Conservation (phyloP, 2,113 vertebrate genomes). For the Engraulis encrasicolus region DNA sequence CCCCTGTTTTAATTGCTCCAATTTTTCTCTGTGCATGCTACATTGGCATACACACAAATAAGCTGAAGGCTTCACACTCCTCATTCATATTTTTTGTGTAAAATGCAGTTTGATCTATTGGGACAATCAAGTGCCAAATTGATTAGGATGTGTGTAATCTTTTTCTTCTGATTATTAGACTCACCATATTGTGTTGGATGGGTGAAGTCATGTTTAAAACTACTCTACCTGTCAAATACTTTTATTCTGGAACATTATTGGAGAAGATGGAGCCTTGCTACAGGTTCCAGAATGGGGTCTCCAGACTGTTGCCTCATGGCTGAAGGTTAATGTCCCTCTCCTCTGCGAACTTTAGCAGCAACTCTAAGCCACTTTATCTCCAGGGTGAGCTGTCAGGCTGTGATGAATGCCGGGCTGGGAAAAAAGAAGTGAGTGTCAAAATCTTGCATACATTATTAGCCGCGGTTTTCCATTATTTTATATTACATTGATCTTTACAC, state of each 20-base stretch:
- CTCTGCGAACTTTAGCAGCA: constrained; percentile 60
- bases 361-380: constrained; percentile 66
- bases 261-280: not conserved
- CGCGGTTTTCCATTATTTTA: constrained; percentile 52
- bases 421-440: constrained; percentile 61
- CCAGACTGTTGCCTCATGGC: constrained; percentile 26
- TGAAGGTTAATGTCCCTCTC: constrained; percentile 69
- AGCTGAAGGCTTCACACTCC: not conserved
- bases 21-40: not conserved
- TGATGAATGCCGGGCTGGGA: constrained; percentile 66
- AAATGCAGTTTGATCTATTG: not conserved
- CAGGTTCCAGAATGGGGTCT: not conserved
- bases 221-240: not conserved
- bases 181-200: not conserved
- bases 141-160: not conserved
- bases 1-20: not conserved
- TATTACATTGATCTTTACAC: constrained; percentile 10
- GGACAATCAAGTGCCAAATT: constrained; percentile 1
- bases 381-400: constrained; percentile 64
- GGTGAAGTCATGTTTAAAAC: not conserved
- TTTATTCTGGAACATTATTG: not conserved
- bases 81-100: not conserved
- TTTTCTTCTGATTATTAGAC: not conserved
- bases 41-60: not conserved
- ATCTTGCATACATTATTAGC: constrained; percentile 71